Evolutionary conservation across 2,797 vertebrate genomes (phyloP), one percentile per base, ranked within the genome.

Genomic region (Neomorphus geoffroyi): DNA sequence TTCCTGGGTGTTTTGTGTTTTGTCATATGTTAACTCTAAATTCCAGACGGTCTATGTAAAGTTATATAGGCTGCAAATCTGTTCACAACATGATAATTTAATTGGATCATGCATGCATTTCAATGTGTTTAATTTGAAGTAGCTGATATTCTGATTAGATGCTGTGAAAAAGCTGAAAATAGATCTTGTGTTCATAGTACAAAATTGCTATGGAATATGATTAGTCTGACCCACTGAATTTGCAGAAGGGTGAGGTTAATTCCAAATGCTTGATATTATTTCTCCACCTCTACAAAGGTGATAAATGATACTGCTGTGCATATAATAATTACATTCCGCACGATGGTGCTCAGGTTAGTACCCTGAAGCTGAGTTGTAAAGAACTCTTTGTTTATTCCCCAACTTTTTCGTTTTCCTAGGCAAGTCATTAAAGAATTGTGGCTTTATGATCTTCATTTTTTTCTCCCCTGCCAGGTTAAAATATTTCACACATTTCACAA

Each of bases 201-300:
- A 43, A 81, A 83, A 80, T 56, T 72, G 39, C 70, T 75, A 3
- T 2, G 10, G 53, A 74, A 60, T 78, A 50, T 62, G 46, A 86
- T 93, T 94, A 83, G 41, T 85, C 64, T 90, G 65, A 80, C 83
- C 79, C 28, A 15, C 58, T 86, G 60, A 92, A 58, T 0, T 0
- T 88, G 56, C 62, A 91, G 79, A 92, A 93, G 48, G 64, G 60
- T 77, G 92, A 90, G 67, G 88, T 91, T 94, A 84, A 92, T 94
- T 90, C 71, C 73, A 87, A 87, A 57, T 65, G 53, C 57, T 91
- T 94, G 48, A 61, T 94, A 61, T 56, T 89, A 41, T 88, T 86
- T 92, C 65, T 87, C 13, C 67, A 86, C 66, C 27, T 90, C 92
- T 86, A 73, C 27, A 81, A 88, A 94, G 62, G 54, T 88, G 93